phyloP scores from a whole-genome alignment of 1,140 invertebrate species.

The Spodoptera litura region DNA sequence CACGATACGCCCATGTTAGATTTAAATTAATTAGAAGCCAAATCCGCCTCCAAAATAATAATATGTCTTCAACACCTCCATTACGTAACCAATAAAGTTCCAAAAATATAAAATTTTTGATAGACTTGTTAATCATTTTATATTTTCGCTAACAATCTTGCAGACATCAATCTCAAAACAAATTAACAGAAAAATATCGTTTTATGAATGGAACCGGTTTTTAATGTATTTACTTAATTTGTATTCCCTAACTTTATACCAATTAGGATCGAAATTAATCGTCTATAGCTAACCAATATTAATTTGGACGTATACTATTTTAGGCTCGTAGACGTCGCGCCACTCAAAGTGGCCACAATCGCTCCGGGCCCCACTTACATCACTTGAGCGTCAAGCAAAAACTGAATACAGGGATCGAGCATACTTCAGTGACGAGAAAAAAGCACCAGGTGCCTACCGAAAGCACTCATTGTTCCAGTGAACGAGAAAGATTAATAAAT shows the following conservation, averaged over 20 bases:
- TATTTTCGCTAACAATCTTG: constrained; percentile 37
- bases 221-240: constrained; percentile 27
- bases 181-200: constrained; percentile 28
- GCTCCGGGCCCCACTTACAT: constrained; percentile 61
- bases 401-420: constrained; percentile 68
- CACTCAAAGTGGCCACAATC: constrained; percentile 60
- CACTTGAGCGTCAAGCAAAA: constrained; percentile 69
- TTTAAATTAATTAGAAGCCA: constrained; percentile 34
- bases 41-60: constrained; percentile 27
- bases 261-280: constrained; percentile 33
- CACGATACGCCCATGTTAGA: constrained; percentile 35
- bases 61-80: not conserved
- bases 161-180: constrained; percentile 28
- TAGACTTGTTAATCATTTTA: constrained; percentile 43
- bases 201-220: constrained; percentile 30
- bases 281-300: constrained; percentile 18
- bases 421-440: constrained; percentile 75
- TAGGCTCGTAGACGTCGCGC: constrained; percentile 6
- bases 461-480: constrained; percentile 81
- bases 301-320: constrained; percentile 29
- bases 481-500: constrained; percentile 84
- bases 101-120: constrained; percentile 32
- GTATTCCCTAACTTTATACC: constrained; percentile 25
- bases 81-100: constrained; percentile 14
- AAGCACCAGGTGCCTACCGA: constrained; percentile 81